Evolutionary conservation across 2,888 invertebrate genomes (phyloP).

Genomic region (Cephalotes varians): DNA sequence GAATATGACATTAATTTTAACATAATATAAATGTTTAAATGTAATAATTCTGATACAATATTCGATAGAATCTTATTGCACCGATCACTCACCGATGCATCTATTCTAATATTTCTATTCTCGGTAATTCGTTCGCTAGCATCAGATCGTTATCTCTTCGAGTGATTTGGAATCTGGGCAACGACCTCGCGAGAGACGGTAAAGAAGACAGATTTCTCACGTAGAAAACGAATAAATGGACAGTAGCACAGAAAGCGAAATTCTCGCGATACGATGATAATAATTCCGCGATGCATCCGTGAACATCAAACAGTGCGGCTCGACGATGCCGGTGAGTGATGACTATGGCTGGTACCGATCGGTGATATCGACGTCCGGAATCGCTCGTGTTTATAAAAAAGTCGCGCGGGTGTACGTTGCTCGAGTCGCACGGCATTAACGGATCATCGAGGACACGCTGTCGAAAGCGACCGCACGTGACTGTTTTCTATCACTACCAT

Average conservation of each 20-base stretch:
- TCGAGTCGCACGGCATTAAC: constrained; percentile 29
- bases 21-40: not conserved
- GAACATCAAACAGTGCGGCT: not conserved
- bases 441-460: constrained; percentile 61
- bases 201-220: not conserved
- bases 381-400: not conserved
- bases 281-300: not conserved
- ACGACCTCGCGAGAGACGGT: not conserved
- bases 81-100: not conserved
- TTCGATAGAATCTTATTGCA: not conserved
- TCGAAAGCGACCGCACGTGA: constrained; percentile 74
- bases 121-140: not conserved
- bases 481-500: constrained; percentile 70
- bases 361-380: not conserved
- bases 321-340: not conserved
- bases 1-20: not conserved
- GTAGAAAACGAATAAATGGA: not conserved
- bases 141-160: not conserved
- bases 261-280: not conserved
- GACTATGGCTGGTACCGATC: not conserved
- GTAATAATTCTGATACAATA: not conserved
- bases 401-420: not conserved
- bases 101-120: not conserved
- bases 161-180: not conserved
- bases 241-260: not conserved